Percentiles rank a stretch among this genome's conserved stretches.
phyloP scores from a whole-genome alignment of 2,888 invertebrate species.

The Allacma fusca region DNA sequence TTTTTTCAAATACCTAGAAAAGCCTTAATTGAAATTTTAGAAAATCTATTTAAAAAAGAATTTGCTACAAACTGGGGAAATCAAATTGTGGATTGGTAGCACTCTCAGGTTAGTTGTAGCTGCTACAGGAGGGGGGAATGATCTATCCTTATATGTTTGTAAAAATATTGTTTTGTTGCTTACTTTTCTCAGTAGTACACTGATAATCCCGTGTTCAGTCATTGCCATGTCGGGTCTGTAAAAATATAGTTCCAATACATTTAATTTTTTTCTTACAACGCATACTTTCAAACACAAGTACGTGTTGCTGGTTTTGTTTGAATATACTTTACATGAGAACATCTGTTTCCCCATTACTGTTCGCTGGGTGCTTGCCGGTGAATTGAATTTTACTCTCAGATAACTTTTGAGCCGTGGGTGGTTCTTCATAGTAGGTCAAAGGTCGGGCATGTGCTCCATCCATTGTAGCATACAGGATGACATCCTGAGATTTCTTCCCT shows the following conservation, averaged over 20 bases:
- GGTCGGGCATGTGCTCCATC: constrained; percentile 52
- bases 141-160: no score
- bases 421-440: constrained; percentile 33
- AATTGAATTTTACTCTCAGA: constrained; percentile 1
- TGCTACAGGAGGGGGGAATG: no score
- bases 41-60: no score
- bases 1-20: no score
- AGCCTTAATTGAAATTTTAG: no score
- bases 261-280: not conserved
- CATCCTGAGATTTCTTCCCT: constrained; percentile 40
- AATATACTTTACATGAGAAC: not conserved
- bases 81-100: no score
- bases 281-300: no score
- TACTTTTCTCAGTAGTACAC: constrained; percentile 48
- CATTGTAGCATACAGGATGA: constrained; percentile 47
- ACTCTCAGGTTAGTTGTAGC: no score
- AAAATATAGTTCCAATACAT: constrained; percentile 4
- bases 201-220: constrained; percentile 52
- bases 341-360: not conserved
- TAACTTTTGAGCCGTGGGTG: not conserved
- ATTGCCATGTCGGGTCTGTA: constrained; percentile 45
- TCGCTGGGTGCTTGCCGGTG: not conserved
- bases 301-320: not conserved
- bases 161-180: no score
- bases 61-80: no score